Conservation (phyloP, 1,140 invertebrate species). For the Caenorhabditis remanei region DNA sequence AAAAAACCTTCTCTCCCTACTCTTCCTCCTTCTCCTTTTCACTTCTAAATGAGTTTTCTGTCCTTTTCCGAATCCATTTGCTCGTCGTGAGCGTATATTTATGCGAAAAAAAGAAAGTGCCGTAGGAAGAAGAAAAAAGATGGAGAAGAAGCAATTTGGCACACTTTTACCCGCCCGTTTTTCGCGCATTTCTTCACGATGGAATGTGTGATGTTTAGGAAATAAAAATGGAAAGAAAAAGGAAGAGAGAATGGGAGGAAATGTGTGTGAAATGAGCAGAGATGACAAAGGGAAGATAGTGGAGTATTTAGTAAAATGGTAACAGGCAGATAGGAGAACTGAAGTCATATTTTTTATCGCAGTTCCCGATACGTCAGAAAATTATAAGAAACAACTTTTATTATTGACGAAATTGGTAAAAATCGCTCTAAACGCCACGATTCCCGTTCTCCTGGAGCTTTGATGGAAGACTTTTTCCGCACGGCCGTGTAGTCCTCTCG, state of each 20-base stretch:
- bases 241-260: neutral
- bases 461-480: too few species aligned
- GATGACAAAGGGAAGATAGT: too few species aligned
- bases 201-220: neutral
- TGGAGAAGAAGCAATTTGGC: slow-evolving; percentile 35
- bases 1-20: neutral
- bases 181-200: slow-evolving; percentile 37
- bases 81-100: slow-evolving; percentile 28
- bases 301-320: too few species aligned
- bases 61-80: slow-evolving; percentile 35
- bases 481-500: too few species aligned
- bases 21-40: neutral
- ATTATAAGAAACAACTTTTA: too few species aligned
- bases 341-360: too few species aligned
- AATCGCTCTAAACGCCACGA: too few species aligned
- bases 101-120: slow-evolving; percentile 51
- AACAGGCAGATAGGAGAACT: too few species aligned
- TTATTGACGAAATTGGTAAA: too few species aligned
- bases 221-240: neutral
- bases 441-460: too few species aligned
- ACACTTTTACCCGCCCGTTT: slow-evolving; percentile 15
- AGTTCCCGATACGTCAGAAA: too few species aligned
- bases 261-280: too few species aligned
- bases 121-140: neutral
- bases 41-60: slow-evolving; percentile 22